Percentiles rank a stretch among this genome's conserved stretches.
Evolutionary conservation across 2,113 vertebrate genomes (phyloP).

Genomic region (Pteruthius melanotis): DNA sequence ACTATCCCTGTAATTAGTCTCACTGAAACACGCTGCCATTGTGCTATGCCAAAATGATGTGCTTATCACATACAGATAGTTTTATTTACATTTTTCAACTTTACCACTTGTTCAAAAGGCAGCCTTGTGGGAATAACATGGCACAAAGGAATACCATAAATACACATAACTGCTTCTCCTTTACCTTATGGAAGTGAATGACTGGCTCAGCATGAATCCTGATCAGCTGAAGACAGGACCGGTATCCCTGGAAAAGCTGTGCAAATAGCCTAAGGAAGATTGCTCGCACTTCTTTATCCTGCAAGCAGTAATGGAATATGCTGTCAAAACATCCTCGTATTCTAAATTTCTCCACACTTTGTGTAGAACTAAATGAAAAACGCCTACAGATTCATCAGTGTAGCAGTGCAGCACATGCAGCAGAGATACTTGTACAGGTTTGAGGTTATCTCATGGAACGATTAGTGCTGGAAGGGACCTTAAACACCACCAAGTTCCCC

Average conservation of each 20-base stretch:
- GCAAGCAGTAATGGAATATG: background rate
- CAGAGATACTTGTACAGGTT: background rate
- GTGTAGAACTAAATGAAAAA: background rate
- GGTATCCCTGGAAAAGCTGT: slow-evolving; percentile 97
- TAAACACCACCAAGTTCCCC: background rate
- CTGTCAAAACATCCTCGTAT: background rate
- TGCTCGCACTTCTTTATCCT: slow-evolving; percentile 97
- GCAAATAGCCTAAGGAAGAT: slow-evolving; percentile 97
- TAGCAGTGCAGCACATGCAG: background rate
- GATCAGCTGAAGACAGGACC: slow-evolving; percentile 97
- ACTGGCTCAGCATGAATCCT: slow-evolving; percentile 96
- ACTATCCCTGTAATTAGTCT: background rate
- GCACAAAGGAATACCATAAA: background rate
- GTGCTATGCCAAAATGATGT: background rate
- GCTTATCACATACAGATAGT: background rate
- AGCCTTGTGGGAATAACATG: background rate
- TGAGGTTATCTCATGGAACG: background rate
- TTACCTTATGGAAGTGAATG: slow-evolving; percentile 99
- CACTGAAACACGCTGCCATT: rapidly evolving
- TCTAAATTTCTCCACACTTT: background rate
- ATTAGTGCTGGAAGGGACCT: background rate
- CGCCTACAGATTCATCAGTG: background rate
- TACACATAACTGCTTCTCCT: background rate
- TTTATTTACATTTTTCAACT: background rate
- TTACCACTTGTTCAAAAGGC: background rate